Conservation (phyloP, 2,113 vertebrate genomes). For the Dicentrarchus labrax region DNA sequence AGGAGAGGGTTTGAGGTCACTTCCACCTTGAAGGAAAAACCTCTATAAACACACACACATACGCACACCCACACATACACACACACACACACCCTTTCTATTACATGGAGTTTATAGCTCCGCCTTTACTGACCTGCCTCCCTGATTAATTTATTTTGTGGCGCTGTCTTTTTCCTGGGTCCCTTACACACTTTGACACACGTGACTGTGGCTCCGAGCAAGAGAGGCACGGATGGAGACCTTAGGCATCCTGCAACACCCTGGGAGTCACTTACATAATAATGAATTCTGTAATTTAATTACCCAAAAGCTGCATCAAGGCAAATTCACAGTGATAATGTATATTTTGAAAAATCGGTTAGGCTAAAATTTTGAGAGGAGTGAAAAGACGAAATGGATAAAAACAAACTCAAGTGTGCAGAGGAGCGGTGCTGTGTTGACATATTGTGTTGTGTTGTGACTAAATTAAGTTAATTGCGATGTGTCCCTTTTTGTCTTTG, state of each 20-base stretch:
- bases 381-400: not conserved
- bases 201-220: slow-evolving; percentile 7
- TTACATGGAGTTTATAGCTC: slow-evolving; percentile 52
- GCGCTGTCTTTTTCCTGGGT: slow-evolving; percentile 24
- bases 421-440: not conserved
- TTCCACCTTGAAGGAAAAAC: slow-evolving; percentile 51
- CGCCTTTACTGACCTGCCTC: slow-evolving; percentile 18
- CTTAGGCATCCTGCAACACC: slow-evolving; percentile 16
- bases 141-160: slow-evolving; percentile 60
- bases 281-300: slow-evolving; percentile 40
- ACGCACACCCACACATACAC: not conserved
- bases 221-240: slow-evolving; percentile 27
- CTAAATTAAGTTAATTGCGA: not conserved
- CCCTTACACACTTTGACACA: slow-evolving; percentile 16
- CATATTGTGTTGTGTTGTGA: not conserved
- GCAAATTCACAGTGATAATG: slow-evolving; percentile 2
- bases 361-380: not conserved
- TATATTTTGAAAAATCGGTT: not conserved
- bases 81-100: not conserved
- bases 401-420: not conserved
- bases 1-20: slow-evolving; percentile 38
- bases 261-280: slow-evolving; percentile 37
- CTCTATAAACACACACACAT: not conserved
- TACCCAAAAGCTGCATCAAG: slow-evolving; percentile 26
- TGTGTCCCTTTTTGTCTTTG: not conserved